Evolutionary conservation across 2,797 vertebrate species (phyloP), one percentile per base, ranked within the genome.

Genomic region (Mormyrus proboscirostris): DNA sequence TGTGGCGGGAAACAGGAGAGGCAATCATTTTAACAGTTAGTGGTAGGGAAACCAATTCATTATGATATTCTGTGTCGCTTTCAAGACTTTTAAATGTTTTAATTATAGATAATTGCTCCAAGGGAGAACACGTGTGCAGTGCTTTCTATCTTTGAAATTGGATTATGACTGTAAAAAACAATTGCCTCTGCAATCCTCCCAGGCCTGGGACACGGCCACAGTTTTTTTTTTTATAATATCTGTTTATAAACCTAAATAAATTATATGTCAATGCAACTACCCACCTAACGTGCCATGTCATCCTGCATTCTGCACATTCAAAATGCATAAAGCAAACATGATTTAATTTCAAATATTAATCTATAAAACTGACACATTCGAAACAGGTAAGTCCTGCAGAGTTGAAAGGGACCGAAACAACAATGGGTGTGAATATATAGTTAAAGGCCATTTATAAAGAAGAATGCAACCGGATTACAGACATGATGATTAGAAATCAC

Each of bases 1-100:
- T 91, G 90, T 92, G 92, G 92, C 92, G 95, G 92, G 90, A 95
- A 69, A 89, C 69, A 87, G 88, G 55, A 95, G 89, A 93, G 89
- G 92, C 92, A 92, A 91, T 93, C 87, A 91, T 88, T 95, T 91
- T 94, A 92, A 93, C 94, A 90, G 93, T 90, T 89, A 93, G 90
- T 92, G 93, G 92, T 93, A 91, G 92, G 93, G 88, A 84, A 90
- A 86, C 79, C 41, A 69, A 73, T 90, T 90, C 57, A 69, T 90
- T 88, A 88, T 50, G 73, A 90, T 87, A 83, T 86, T 88, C 76
- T 90, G 89, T 88, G 50, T 88, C 14, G 49, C 89, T 90, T 90
- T 88, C 87, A 88, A 88, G 88, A 69, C 87, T 86, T 90, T 90
- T 25, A 90, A 73, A 47, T 38, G 88, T 90, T 90, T 88, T 86